Percentiles rank a stretch among this genome's conserved stretches.
Evolutionary conservation across 2,888 invertebrate species (phyloP).

Genomic region (Ischnus inquisitorius): DNA sequence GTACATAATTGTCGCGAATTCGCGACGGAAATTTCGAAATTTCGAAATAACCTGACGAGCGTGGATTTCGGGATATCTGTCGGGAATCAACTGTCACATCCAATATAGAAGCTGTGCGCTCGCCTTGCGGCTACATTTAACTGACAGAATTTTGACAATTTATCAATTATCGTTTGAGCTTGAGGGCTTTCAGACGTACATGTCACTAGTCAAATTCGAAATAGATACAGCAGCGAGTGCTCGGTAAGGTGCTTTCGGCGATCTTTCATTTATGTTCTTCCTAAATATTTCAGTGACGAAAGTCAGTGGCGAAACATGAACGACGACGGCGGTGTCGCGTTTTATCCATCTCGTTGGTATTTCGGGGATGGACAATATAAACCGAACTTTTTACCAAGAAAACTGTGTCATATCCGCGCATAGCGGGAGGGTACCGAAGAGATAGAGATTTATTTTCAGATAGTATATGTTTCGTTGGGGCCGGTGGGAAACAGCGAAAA

Average conservation of each 20-base stretch:
- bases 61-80: too few relatives aligned
- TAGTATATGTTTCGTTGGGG: neutral
- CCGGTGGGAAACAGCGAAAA: conserved; percentile 1
- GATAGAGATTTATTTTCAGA: conserved; percentile 43
- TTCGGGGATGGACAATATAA: conserved; percentile 24
- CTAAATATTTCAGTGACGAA: conserved; percentile 51
- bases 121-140: neutral
- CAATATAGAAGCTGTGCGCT: neutral
- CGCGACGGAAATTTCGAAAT: too few relatives aligned
- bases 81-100: neutral
- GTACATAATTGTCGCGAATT: too few relatives aligned
- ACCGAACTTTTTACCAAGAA: conserved; percentile 44
- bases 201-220: neutral
- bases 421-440: neutral
- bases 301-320: neutral
- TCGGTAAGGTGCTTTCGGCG: neutral
- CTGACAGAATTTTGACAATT: neutral
- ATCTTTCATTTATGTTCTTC: conserved; percentile 2
- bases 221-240: neutral
- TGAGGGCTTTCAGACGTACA: neutral
- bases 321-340: neutral
- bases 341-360: neutral
- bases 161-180: neutral
- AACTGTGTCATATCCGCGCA: conserved; percentile 19
- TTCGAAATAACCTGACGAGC: too few relatives aligned